Base-by-base conservation (phyloP, 2,888 invertebrate species). In the Camponotus fellah region DNA sequence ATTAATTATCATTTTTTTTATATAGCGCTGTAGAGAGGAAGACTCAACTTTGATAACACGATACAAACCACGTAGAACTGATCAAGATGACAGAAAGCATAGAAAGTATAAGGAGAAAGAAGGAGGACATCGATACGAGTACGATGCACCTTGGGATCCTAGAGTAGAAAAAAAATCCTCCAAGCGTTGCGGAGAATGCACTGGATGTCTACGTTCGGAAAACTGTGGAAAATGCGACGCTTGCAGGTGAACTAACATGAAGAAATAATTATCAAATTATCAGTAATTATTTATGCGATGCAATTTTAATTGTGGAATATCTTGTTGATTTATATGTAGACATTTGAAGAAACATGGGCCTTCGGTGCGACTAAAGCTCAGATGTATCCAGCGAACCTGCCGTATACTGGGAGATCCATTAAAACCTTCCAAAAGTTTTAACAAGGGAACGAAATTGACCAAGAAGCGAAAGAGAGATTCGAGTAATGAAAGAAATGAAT, bases 171-270 rank as follows among this genome's bases (percentile, higher is more conserved):
- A 93, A 85, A 94, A 94, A 87, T 92, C 94, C 1, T 94, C 94
- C 0, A 96, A 95, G 92, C 95, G 96, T 80, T 98, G 98, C 93
- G 98, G 98, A 0, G 96, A 96, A 83, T 98, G 98, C 93, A 96
- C 96, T 87, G 97, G 97, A 0, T 98, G 98, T 92, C 95, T 96
- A 62, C 95, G 96, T 80, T 96, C 95, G 0, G 97, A 97, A 90
- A 97, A 97, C 93, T 97, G 97, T 94, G 97, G 97, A 0, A 95
- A 96, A 90, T 97, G 97, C 93, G 97, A 97, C 87, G 95, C 95
- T 32, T 96, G 96, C 92, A 95, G 96, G 94, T 96, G 96, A 75
- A 37, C 17, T 34, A 65, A 40, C 9, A 0, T 37, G 12, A 37
- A 34, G 17, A 37, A 65, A 37, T 32, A 8, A 26, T 26, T 26